Base-by-base conservation (phyloP, 64 coral and sea anemone species). In the Montipora sp. region DNA sequence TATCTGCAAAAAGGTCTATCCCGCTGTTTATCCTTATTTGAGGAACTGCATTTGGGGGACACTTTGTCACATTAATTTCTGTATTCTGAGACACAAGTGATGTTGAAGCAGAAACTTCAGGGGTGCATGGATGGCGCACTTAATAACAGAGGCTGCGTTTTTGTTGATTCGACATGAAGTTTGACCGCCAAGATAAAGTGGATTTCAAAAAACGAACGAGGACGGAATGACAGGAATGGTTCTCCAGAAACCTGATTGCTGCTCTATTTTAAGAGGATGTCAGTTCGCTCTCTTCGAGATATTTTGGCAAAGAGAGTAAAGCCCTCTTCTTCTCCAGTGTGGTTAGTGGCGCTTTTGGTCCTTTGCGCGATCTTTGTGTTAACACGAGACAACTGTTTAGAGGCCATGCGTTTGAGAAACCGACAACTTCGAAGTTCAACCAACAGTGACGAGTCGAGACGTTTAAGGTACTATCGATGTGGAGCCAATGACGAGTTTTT, bases 301-400 rank as follows among this genome's bases (percentile, higher is more conserved):
- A 53, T 94, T 48, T 51, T 77, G 46, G 50, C 27, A 70, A 90
- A 80, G 90, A 77, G 60, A 94, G 43, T 90, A 12, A 49, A 43
- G 12, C 19, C 57, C 18, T 72, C 69, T 85, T 66, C 18, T 4
- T 45, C 27, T 36, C 27, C 27, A 36, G 27, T 94, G 66, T 90
- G 87, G 87, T 48, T 78, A 50, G 69, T 94, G 24, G 80, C 75
- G 12, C 36, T 90, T 94, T 90, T 94, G 5, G 24, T 77, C 47
- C 75, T 90, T 78, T 94, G 79, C 59, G 70, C 93, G 3, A 77
- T 90, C 68, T 78, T 90, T 57, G 73, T 94, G 9, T 84, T 84
- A 15, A 90, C 80, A 84, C 61, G 79, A 13, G 75, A 90, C 21
- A 55, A 74, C 43, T 59, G 43, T 18, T 63, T 78, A 82, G 59